phyloP scores from a whole-genome alignment of 2,113 vertebrate species.

The Rhabdornis inornatus region DNA sequence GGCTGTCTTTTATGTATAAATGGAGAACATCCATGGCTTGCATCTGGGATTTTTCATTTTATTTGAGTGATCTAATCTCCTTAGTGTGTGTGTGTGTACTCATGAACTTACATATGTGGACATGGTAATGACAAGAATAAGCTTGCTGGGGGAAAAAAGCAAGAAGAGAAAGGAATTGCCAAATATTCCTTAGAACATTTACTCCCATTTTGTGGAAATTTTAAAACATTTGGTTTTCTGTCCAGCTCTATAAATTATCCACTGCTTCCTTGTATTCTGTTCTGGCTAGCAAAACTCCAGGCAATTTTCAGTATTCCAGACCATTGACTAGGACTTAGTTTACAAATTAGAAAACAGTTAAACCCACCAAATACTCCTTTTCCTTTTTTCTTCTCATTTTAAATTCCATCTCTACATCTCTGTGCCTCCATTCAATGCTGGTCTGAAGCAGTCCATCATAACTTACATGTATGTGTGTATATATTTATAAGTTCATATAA shows the following conservation, averaged over 20 bases:
- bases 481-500: neutral
- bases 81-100: neutral
- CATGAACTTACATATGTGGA: neutral
- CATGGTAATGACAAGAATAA: neutral
- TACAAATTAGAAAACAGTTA: neutral
- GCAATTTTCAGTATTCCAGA: neutral
- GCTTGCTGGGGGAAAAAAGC: neutral
- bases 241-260: neutral
- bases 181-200: neutral
- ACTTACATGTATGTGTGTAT: neutral
- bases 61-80: constrained; percentile 9
- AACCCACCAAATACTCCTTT: neutral
- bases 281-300: neutral
- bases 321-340: neutral
- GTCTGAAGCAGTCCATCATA: neutral
- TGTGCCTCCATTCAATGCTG: neutral
- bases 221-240: neutral
- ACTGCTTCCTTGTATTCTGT: neutral
- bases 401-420: neutral
- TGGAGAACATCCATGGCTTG: neutral
- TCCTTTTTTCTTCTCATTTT: neutral
- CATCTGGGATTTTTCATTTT: constrained; percentile 44
- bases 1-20: neutral
- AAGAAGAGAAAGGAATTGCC: neutral
- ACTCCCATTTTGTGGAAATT: neutral